Evolutionary conservation across 2,797 vertebrate species (phyloP).

Genomic region (Cetoscarus ocellatus): DNA sequence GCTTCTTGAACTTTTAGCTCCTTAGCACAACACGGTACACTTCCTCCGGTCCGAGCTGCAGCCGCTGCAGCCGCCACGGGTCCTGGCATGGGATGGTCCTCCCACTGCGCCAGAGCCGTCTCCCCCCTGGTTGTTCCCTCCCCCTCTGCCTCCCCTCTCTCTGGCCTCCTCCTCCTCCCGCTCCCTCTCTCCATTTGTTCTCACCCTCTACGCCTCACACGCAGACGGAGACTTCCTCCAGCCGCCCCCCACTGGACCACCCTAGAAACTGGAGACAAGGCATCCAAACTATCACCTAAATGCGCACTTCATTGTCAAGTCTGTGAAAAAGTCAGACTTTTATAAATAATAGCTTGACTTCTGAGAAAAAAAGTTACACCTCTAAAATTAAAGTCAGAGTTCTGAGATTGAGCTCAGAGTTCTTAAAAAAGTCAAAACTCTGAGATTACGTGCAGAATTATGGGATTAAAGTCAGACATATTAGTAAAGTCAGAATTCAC

Average conservation of each 20-base stretch:
- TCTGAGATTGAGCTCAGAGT: no score
- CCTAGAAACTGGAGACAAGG: constrained; percentile 9
- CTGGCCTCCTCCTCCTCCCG: constrained; percentile 55
- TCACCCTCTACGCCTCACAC: constrained; percentile 58
- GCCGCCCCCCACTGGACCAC: constrained; percentile 6
- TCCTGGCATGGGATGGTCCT: constrained; percentile 83
- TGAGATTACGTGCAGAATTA: no score
- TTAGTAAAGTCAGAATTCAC: no score
- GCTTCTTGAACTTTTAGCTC: constrained; percentile 24
- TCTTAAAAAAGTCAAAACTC: no score
- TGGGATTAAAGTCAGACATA: no score
- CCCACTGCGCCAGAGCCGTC: constrained; percentile 73
- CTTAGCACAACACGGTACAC: constrained; percentile 23
- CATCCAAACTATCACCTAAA: no score
- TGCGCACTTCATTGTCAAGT: no score
- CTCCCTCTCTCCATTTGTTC: constrained; percentile 67
- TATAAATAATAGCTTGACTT: no score
- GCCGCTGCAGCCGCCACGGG: constrained; percentile 74
- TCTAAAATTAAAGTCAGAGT: no score
- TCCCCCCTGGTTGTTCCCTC: constrained; percentile 61
- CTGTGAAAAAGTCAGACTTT: no score
- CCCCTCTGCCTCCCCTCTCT: constrained; percentile 59
- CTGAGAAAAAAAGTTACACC: no score
- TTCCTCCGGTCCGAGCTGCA: constrained; percentile 63
- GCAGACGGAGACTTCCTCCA: constrained; percentile 56